Percentiles rank a stretch among this genome's conserved stretches.
phyloP scores from a whole-genome alignment of 2,113 vertebrate genomes.

The Corythornis cristatus region DNA sequence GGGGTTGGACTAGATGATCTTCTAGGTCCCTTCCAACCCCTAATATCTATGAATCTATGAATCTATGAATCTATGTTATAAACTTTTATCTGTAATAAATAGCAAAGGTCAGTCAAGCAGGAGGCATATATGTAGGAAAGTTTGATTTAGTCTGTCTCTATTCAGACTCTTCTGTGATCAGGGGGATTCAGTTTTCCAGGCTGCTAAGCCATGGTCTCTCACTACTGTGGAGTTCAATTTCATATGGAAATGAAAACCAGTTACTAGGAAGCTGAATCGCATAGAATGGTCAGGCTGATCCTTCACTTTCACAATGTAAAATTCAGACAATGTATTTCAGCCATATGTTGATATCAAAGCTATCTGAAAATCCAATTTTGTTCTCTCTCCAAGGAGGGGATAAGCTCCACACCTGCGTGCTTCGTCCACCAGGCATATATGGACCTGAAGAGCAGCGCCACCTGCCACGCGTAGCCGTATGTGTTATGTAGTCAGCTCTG shows the following conservation, averaged over 20 bases:
- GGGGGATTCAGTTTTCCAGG: background rate
- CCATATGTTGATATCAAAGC: background rate
- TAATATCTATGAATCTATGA: too few species aligned
- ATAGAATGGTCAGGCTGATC: background rate
- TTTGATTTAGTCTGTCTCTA: background rate
- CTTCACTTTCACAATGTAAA: background rate
- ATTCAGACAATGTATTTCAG: background rate
- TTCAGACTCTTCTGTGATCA: background rate
- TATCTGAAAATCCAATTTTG: background rate
- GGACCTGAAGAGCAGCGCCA: conserved; percentile 89
- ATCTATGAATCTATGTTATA: too few species aligned
- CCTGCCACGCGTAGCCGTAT: conserved; percentile 87
- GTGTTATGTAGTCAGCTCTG: conserved; percentile 50
- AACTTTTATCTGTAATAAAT: background rate
- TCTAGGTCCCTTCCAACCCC: too few species aligned
- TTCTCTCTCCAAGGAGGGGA: conserved; percentile 80
- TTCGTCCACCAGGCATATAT: conserved; percentile 92
- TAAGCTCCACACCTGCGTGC: conserved; percentile 83
- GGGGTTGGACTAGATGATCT: too few species aligned
- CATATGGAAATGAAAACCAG: background rate
- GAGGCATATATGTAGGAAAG: background rate
- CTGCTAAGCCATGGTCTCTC: background rate
- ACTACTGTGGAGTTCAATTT: background rate
- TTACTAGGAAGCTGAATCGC: background rate
- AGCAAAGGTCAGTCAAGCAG: background rate